Evolutionary conservation across 2,113 vertebrate genomes (phyloP).

Genomic region (Oryzias celebensis): DNA sequence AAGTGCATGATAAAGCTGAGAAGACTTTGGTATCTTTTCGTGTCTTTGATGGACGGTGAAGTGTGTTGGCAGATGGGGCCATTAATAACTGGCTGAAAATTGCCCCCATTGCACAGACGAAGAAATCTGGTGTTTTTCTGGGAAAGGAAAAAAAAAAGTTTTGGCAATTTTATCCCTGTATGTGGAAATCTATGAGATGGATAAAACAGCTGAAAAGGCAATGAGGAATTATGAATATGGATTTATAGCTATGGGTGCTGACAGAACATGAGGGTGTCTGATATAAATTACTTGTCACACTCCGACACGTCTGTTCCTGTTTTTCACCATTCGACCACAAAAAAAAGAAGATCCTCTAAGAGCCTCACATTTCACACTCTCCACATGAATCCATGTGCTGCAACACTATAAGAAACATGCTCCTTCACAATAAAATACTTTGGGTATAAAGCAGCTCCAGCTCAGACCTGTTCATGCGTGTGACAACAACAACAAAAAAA

Average conservation of each 20-base stretch:
- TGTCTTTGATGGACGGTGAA: slow-evolving; percentile 50
- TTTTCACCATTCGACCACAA: slow-evolving; percentile 36
- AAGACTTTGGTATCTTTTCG: slow-evolving; percentile 44
- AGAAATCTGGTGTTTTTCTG: too few species aligned
- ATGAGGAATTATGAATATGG: slow-evolving; percentile 58
- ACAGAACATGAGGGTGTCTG: slow-evolving; percentile 38
- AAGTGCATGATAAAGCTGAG: slow-evolving; percentile 23
- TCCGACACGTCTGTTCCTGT: slow-evolving; percentile 27
- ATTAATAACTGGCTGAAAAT: slow-evolving; percentile 41
- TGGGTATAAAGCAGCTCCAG: too few species aligned
- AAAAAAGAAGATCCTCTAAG: slow-evolving; percentile 18
- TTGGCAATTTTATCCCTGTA: slow-evolving; percentile 22
- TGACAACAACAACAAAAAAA: too few species aligned
- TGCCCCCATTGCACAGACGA: slow-evolving; percentile 3
- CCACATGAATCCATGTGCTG: slow-evolving; percentile 14
- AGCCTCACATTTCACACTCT: slow-evolving; percentile 26
- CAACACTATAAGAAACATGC: slow-evolving; percentile 20
- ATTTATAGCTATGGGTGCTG: slow-evolving; percentile 37
- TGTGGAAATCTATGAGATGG: slow-evolving; percentile 34
- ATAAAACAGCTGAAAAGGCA: slow-evolving; percentile 35
- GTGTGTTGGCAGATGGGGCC: slow-evolving; percentile 44
- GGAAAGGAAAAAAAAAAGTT: slow-evolving; percentile 16
- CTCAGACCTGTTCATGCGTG: too few species aligned
- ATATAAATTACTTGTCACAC: slow-evolving; percentile 50
- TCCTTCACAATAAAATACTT: slow-evolving; percentile 16